phyloP scores from a whole-genome alignment of 2,797 vertebrate genomes.

The Lophotriccus pileatus region DNA sequence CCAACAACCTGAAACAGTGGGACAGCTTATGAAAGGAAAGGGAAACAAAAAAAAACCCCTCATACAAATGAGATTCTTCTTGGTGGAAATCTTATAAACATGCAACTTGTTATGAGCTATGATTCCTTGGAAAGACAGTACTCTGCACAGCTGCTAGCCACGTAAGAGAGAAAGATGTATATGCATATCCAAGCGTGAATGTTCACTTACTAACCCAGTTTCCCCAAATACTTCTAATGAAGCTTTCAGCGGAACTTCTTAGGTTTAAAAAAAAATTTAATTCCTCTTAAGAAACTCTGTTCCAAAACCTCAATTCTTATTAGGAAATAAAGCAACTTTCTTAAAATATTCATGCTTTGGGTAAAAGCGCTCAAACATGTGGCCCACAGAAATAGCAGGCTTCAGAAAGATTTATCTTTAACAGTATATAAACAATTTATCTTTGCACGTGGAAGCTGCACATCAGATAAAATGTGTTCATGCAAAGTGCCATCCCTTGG shows the following conservation, averaged over 20 bases:
- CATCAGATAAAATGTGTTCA: neutral
- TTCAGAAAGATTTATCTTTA: neutral
- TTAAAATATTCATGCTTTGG: neutral
- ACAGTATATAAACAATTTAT: neutral
- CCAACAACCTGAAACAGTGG: neutral
- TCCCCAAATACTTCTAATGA: neutral
- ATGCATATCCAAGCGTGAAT: constrained; percentile 11
- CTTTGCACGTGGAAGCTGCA: neutral
- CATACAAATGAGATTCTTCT: neutral
- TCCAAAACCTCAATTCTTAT: constrained; percentile 2
- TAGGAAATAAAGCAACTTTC: neutral
- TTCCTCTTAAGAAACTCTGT: neutral
- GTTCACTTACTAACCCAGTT: neutral
- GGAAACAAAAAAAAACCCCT: neutral
- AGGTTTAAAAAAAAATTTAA: neutral
- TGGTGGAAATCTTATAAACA: neutral
- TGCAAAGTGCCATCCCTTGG: neutral
- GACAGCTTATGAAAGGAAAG: neutral
- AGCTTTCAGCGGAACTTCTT: neutral
- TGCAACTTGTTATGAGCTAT: neutral
- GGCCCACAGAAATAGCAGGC: neutral
- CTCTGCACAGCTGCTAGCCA: constrained; percentile 35
- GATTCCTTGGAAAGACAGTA: neutral
- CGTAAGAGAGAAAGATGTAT: constrained; percentile 14
- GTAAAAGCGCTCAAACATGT: neutral